Evolutionary conservation across 2,888 invertebrate species (phyloP).

Genomic region (Junonia oenone): DNA sequence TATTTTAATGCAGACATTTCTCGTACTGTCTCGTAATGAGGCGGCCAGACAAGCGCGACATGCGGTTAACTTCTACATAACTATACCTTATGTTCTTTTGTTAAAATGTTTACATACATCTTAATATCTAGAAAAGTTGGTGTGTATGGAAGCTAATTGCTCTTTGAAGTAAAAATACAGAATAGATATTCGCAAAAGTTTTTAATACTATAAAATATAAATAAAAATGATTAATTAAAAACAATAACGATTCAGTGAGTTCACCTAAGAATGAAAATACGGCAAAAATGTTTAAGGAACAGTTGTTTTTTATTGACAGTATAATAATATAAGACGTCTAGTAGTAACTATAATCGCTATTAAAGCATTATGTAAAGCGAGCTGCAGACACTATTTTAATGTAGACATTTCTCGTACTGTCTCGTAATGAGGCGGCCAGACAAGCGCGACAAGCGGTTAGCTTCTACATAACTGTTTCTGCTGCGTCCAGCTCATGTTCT

Average conservation of each 20-base stretch:
- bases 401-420: background rate
- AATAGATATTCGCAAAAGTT: too few relatives aligned
- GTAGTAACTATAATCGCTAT: background rate
- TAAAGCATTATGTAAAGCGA: background rate
- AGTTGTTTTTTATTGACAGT: too few relatives aligned
- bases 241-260: too few relatives aligned
- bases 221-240: too few relatives aligned
- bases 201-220: too few relatives aligned
- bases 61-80: background rate
- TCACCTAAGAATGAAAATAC: too few relatives aligned
- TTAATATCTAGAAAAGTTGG: too few relatives aligned
- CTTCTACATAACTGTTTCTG: slow-evolving; percentile 2
- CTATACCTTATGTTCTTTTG: slow-evolving; percentile 2
- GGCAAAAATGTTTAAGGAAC: too few relatives aligned
- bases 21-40: background rate
- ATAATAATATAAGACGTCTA: too few relatives aligned
- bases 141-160: too few relatives aligned
- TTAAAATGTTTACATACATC: background rate
- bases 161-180: too few relatives aligned
- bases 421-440: background rate
- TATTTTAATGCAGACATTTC: slow-evolving; percentile 1
- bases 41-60: background rate
- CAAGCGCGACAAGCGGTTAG: background rate
- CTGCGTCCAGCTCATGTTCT: slow-evolving; percentile 9
- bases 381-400: background rate